phyloP scores from a whole-genome alignment of 2,797 vertebrate genomes.

The Molothrus ater region DNA sequence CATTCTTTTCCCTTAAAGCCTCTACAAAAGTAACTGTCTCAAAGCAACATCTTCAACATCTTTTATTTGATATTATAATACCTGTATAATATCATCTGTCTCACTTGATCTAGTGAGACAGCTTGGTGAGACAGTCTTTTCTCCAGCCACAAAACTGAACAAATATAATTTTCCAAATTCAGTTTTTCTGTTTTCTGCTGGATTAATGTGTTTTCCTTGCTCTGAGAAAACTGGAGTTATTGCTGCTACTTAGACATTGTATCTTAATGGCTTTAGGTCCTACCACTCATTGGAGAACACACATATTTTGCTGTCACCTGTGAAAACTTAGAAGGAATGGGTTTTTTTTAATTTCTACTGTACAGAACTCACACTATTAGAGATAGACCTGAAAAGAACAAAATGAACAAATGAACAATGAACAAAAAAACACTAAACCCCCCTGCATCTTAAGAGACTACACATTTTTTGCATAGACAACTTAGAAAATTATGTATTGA shows the following conservation, averaged over 20 bases:
- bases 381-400: accelerated
- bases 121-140: not conserved
- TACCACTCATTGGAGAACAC: not conserved
- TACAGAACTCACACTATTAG: not conserved
- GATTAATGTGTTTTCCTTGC: not conserved
- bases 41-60: not conserved
- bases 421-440: accelerated
- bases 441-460: accelerated
- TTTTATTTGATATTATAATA: not conserved
- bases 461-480: not conserved
- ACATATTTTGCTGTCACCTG: not conserved
- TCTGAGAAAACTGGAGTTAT: not conserved
- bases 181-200: not conserved
- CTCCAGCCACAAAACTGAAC: not conserved
- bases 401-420: accelerated
- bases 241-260: not conserved
- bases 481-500: not conserved
- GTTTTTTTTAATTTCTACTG: not conserved
- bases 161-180: not conserved
- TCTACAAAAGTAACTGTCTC: not conserved
- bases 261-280: not conserved
- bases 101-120: not conserved
- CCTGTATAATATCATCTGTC: not conserved
- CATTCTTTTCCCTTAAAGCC: not conserved
- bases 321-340: not conserved